Evolutionary conservation across 2,888 invertebrate genomes (phyloP).

Genomic region (Latrodectus hesperus): DNA sequence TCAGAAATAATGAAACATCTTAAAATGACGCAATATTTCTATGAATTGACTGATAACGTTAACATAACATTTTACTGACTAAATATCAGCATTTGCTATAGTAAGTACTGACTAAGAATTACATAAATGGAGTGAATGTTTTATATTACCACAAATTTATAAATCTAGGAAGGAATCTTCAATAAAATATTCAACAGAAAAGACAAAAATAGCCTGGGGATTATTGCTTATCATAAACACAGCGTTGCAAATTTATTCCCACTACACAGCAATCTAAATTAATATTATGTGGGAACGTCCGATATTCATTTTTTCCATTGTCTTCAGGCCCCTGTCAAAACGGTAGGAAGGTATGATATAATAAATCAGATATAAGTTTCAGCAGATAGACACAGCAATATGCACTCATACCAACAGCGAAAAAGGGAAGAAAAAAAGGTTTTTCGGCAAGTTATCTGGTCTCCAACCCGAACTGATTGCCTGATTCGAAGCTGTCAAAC

Average conservation of each 20-base stretch:
- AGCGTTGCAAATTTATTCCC: not conserved
- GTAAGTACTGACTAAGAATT: too few species aligned
- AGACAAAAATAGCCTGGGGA: too few species aligned
- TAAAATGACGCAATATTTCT: too few species aligned
- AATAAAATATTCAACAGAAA: too few species aligned
- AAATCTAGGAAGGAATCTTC: too few species aligned
- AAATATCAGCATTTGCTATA: too few species aligned
- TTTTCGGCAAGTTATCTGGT: conserved; percentile 7
- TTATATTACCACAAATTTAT: too few species aligned
- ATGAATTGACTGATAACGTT: too few species aligned
- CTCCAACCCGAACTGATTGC: conserved; percentile 58
- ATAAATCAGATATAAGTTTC: conserved; percentile 58
- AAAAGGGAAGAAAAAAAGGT: not conserved
- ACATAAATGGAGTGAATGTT: too few species aligned
- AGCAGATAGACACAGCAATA: not conserved
- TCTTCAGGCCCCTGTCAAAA: not conserved
- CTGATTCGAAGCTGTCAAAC: conserved; percentile 27
- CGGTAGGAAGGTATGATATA: conserved; percentile 10
- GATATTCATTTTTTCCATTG: conserved; percentile 17
- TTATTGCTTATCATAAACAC: not conserved
- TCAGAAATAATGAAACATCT: too few species aligned
- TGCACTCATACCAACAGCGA: not conserved
- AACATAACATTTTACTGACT: too few species aligned
- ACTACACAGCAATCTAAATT: conserved; percentile 25
- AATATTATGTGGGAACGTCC: conserved; percentile 34